Evolutionary conservation across 2,797 vertebrate genomes (phyloP), one percentile per base, ranked within the genome.

Genomic region (Takifugu rubripes): DNA sequence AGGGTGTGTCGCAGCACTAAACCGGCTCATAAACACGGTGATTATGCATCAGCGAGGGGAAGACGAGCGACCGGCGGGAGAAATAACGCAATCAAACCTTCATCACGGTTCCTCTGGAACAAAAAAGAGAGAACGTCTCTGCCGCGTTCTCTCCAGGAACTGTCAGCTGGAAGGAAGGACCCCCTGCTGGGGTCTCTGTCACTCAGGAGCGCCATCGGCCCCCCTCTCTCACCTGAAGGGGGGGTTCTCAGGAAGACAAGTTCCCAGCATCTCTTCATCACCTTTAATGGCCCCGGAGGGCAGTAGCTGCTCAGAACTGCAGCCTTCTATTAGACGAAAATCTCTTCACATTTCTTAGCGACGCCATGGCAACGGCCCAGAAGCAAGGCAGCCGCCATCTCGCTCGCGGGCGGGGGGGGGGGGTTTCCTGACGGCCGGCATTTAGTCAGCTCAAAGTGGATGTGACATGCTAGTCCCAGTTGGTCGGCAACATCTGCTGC

Each of bases 401-500:
- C 33, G 6, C 49, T 61, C 29, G 16, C 57, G 49, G 29, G 67
- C 54, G 64, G 55, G 49, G 69, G n/a, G n/a, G n/a, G n/a, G 72
- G 67, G 72, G 66, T 67, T 61, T 75, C 70, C 61, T 65, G 56
- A 81, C 65, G 66, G 70, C 61, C 67, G 61, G 49, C 74, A 66
- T 85, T 85, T 85, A 85, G 82, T 85, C 70, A 75, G 61, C 67
- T 75, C 57, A 71, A 27, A 71, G 75, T 77, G 67, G 64, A 75
- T 60, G 64, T 72, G 79, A 84, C 81, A 80, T 16, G 56, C 24
- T 45, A 68, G 62, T 79, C 75, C 77, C 82, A 75, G 52, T 74
- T 53, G 64, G 67, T 64, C 57, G 43, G 70, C 70, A 86, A 77
- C 85, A 88, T 81, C 84, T 90, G 87, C 79, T 83, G 71, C 74